Evolutionary conservation across 2,888 invertebrate species (phyloP), one percentile per base, ranked within the genome.

Genomic region (Drosophila putrida): DNA sequence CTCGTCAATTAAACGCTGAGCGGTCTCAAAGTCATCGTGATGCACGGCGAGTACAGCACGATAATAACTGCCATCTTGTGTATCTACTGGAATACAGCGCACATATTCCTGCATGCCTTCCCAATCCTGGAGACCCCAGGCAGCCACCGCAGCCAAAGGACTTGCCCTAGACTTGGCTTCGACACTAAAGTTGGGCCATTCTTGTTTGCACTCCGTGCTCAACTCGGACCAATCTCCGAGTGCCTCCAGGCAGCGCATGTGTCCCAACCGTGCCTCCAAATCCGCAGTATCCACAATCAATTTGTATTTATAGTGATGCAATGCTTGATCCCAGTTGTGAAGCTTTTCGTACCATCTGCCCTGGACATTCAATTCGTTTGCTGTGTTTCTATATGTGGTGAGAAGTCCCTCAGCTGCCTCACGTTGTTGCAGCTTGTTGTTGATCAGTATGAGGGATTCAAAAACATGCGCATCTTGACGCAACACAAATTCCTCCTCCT

Each of bases 311-410:
- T 99, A 99, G 0, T 98, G 94, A 71, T 95, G 95, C 43, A 99
- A 93, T 0, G 99, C 99, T 90, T 97, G 97, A 85, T 99, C 98
- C 99, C 99, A 99, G 91, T 99, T 98, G 92, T 99, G 99, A 1
- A 99, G 93, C 92, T 99, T 99, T 91, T 99, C 99, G 92, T 99
- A 99, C 99, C 99, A 99, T 6, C 98, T 94, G 49, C 99, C 98
- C 92, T 97, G 96, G 91, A 91, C 92, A 39, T 92, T 92, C 4
- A 91, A 93, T 13, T 95, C 94, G 76, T 95, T 94, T 0, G 94
- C 94, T 0, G 95, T 95, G 71, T 95, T 95, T 28, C 96, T 95
- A 87, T 96, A 95, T 20, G 95, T 96, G 95, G 97, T 97, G 4
- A 99, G 92, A 2, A 98, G 93, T 59, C 99, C 99, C 88, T 98